Base-by-base conservation (phyloP, 53 echinoderm and acorn worm species). In the Astropecten irregularis region DNA sequence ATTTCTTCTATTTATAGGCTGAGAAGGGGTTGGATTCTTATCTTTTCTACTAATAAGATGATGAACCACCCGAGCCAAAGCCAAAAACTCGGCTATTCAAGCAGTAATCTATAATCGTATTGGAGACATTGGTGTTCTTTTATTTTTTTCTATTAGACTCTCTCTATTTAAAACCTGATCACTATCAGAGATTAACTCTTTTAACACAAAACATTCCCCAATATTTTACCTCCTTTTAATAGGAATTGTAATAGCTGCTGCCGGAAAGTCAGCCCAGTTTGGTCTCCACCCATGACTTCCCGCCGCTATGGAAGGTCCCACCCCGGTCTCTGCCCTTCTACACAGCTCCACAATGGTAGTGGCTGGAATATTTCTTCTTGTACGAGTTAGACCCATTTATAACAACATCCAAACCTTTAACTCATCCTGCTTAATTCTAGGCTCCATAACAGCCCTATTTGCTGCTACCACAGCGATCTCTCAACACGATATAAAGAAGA, bases 401-500 rank as follows among this genome's bases (percentile, higher is more conserved):
- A 0, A 27, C 2, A 4, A 2, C 6, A 30, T 9, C 0, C 22
- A 19, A 0, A 52, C 0, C 1, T 66, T 70, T 36, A 65, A 69
- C 18, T 63, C 39, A 5, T 21, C 40, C 19, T 37, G 81, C 25
- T n/a, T 68, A 0, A 44, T 92, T 0, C 23, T 92, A 0, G 92
- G 92, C 0, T 61, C 81, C n/a, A 44, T 71, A 44, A 92, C 92
- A 7, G 85, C 85, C 1, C 19, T 92, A 9, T 92, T 92, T 37
- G 92, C 92, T 0, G 92, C 92, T 7, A 84, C 88, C 0, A 59
- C 68, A 0, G 92, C 88, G 0, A 77, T 88, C 0, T 37, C 59
- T 16, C 93, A 93, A 34, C 55, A 87, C 31, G 93, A 93, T 29
- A 90, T 93, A 69, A 93, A 93, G 93, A 87, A 87, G 90, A 84